Percentiles rank a stretch among this genome's conserved stretches.
These are phyloP conservation scores for Apogon talboti DNA, from an alignment of 2,797 vertebrate species.

Conservation along the genomic window DNA sequence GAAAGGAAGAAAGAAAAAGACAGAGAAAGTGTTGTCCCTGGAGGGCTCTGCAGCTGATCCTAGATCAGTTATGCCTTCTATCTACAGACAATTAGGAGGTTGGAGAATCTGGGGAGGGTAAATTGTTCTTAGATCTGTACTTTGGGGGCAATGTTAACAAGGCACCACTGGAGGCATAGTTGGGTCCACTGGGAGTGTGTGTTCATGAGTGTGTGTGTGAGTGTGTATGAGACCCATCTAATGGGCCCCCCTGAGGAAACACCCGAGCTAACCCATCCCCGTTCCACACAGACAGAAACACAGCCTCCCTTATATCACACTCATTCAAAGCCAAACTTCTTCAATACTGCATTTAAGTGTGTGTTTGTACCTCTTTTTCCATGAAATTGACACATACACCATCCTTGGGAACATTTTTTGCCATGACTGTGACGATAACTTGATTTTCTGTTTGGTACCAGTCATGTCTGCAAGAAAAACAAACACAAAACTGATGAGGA, in stretches of 20 bases:
- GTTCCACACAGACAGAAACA: constrained; percentile 30
- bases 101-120: constrained; percentile 77
- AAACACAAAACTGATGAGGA: neutral
- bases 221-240: constrained; percentile 65
- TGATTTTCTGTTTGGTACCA: constrained; percentile 99
- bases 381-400: constrained; percentile 87
- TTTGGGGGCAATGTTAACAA: constrained; percentile 82
- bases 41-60: constrained; percentile 67
- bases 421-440: constrained; percentile 93
- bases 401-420: constrained; percentile 91
- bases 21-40: constrained; percentile 60
- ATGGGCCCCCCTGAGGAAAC: constrained; percentile 76
- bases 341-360: constrained; percentile 30
- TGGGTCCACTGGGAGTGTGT: constrained; percentile 66
- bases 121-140: constrained; percentile 82
- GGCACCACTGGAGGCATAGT: constrained; percentile 80
- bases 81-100: constrained; percentile 79
- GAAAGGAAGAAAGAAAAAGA: constrained; percentile 54
- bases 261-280: constrained; percentile 67
- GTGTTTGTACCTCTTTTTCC: constrained; percentile 88
- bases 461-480: constrained; percentile 84
- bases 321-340: constrained; percentile 12
- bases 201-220: constrained; percentile 26
- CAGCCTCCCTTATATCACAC: constrained; percentile 7
- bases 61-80: constrained; percentile 75